Evolutionary conservation across 2,797 vertebrate species (phyloP).

Genomic region (Eospalax fontanierii): DNA sequence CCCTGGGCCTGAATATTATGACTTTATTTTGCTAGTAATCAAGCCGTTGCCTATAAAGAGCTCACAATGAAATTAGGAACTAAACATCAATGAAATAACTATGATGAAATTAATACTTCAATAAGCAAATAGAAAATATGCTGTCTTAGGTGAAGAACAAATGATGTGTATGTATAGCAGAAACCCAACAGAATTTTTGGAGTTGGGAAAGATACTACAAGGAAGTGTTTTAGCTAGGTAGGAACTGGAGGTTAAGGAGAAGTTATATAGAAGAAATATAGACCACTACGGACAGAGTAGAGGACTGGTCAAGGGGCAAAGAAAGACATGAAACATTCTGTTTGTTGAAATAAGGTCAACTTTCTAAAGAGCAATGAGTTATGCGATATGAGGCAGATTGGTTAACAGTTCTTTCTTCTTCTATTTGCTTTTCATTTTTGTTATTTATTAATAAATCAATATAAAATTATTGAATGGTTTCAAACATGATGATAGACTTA

Average conservation of each 20-base stretch:
- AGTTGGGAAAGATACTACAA: neutral
- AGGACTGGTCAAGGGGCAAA: neutral
- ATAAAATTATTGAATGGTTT: slow-evolving; percentile 1
- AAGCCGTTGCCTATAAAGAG: neutral
- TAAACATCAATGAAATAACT: slow-evolving; percentile 16
- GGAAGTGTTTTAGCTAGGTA: neutral
- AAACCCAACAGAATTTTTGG: neutral
- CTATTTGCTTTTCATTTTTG: neutral
- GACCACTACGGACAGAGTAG: neutral
- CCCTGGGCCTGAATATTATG: neutral
- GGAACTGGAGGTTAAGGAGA: neutral
- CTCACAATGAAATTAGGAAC: slow-evolving; percentile 2
- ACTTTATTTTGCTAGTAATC: slow-evolving; percentile 18
- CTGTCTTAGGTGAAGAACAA: neutral
- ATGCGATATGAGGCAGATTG: neutral
- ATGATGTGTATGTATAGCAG: neutral
- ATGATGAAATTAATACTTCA: neutral
- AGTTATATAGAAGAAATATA: neutral
- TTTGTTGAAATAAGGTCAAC: neutral
- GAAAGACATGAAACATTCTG: neutral
- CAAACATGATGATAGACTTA: neutral
- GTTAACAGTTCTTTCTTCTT: neutral
- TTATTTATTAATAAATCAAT: neutral
- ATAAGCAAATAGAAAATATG: neutral
- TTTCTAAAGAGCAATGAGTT: neutral